phyloP scores from a whole-genome alignment of 2,888 invertebrate genomes.

The Nezara viridula region DNA sequence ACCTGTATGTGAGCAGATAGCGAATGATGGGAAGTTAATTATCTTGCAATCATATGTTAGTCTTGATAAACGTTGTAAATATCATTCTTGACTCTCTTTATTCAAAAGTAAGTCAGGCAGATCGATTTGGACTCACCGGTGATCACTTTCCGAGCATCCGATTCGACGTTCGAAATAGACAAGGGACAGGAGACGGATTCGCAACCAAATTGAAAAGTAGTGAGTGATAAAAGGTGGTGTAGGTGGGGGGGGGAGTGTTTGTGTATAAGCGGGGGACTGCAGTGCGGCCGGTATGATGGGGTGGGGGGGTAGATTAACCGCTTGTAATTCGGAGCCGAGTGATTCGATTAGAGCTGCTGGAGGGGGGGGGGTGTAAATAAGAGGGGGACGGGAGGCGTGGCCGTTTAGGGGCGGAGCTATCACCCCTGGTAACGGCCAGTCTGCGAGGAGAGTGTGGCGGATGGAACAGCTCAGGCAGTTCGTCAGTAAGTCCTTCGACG shows the following conservation, averaged over 20 bases:
- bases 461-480: constrained; percentile 86
- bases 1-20: no score
- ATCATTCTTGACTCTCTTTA: not conserved
- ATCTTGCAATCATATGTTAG: no score
- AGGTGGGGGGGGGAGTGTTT: constrained; percentile 50
- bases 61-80: no score
- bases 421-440: constrained; percentile 56
- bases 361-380: constrained; percentile 31
- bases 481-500: constrained; percentile 84
- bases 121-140: not conserved
- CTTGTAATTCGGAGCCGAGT: constrained; percentile 61
- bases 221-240: constrained; percentile 62
- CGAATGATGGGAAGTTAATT: no score
- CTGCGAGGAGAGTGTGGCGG: constrained; percentile 46
- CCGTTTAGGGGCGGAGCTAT: not conserved
- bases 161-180: not conserved
- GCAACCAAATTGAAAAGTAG: constrained; percentile 55
- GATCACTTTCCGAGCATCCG: not conserved
- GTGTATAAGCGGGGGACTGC: constrained; percentile 50
- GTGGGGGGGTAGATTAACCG: constrained; percentile 57
- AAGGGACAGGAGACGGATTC: not conserved
- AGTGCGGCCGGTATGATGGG: constrained; percentile 69
- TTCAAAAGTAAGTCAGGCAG: not conserved
- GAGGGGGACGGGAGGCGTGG: not conserved
- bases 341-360: constrained; percentile 58